Evolutionary conservation across 2,888 invertebrate species (phyloP).

Genomic region (Ashinkailepas kermadecensis): DNA sequence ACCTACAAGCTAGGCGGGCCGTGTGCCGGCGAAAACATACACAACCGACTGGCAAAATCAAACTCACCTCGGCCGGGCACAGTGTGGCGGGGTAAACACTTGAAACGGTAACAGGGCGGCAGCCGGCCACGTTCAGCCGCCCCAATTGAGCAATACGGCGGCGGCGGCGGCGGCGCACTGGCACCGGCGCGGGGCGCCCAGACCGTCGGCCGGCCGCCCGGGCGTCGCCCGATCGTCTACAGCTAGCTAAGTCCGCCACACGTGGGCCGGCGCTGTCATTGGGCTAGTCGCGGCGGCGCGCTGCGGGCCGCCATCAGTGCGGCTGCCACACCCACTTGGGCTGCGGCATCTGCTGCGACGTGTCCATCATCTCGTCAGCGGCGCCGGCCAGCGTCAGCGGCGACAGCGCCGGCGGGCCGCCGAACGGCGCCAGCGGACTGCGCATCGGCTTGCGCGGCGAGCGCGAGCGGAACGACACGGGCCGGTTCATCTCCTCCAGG

Average conservation of each 20-base stretch:
- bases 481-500: conserved; percentile 46
- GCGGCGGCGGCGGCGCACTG: not conserved
- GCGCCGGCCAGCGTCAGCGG: not conserved
- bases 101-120: not conserved
- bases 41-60: not conserved
- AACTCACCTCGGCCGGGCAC: not conserved
- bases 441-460: conserved; percentile 19
- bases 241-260: not conserved
- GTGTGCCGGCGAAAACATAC: not conserved
- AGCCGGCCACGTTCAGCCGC: not conserved
- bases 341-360: conserved; percentile 5
- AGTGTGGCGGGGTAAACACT: not conserved
- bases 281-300: not conserved
- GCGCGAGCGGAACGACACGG: conserved; percentile 20
- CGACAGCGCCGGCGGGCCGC: not conserved
- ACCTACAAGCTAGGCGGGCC: too few relatives aligned
- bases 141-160: conserved; percentile 3
- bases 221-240: too few relatives aligned
- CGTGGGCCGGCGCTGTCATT: not conserved
- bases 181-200: not conserved
- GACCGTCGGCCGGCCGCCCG: not conserved
- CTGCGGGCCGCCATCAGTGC: not conserved
- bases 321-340: conserved; percentile 21
- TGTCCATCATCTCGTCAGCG: conserved; percentile 1
- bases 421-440: not conserved